Conservation (phyloP, 1,140 invertebrate genomes). For the Meteorus sp. region DNA sequence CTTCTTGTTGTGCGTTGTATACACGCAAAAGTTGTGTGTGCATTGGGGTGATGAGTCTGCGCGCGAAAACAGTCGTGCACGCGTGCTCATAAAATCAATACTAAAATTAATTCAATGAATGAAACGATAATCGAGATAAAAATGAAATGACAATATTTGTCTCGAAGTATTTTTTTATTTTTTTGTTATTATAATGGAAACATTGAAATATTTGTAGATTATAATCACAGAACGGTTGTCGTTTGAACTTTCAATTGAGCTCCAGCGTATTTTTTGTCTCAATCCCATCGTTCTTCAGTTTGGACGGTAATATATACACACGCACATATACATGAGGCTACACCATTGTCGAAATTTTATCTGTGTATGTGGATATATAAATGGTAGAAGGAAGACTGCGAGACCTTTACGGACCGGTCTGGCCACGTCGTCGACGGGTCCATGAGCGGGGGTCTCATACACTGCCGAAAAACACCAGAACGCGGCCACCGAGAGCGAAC, state of each 20-base stretch:
- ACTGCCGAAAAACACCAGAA: constrained; percentile 27
- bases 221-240: background rate
- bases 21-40: constrained; percentile 21
- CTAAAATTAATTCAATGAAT: background rate
- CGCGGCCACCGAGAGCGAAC: constrained; percentile 11
- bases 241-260: constrained; percentile 13
- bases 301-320: background rate
- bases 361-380: no score
- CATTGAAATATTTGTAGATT: no score
- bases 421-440: background rate
- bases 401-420: constrained; percentile 9
- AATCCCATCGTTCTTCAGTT: background rate
- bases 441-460: constrained; percentile 5
- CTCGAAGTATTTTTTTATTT: no score
- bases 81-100: background rate
- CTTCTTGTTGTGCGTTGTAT: constrained; percentile 42
- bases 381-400: background rate
- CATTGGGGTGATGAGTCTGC: constrained; percentile 19
- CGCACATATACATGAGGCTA: background rate
- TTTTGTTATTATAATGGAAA: no score
- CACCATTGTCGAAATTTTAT: no score
- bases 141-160: background rate
- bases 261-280: constrained; percentile 15
- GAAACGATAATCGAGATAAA: background rate
- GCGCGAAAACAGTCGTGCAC: background rate